Conservation (phyloP, 2,113 vertebrate genomes). For the Pseudopodoces humilis region DNA sequence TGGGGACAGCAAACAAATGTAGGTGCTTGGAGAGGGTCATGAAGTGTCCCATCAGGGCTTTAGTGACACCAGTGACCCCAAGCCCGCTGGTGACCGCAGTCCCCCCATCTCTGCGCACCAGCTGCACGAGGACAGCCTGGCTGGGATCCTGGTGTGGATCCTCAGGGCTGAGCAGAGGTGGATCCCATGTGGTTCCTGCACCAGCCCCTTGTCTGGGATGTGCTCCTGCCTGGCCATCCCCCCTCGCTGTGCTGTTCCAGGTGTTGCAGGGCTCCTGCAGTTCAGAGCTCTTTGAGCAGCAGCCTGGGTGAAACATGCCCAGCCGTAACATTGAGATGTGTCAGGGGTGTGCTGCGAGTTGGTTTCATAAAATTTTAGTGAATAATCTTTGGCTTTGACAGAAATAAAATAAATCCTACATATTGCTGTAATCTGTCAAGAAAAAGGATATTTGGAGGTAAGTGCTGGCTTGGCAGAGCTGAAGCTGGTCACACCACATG, state of each 20-base stretch:
- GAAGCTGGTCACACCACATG: not conserved
- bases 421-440: not conserved
- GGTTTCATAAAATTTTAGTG: not conserved
- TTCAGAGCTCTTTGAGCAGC: not conserved
- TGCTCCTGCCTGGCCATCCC: not conserved
- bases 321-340: fast-evolving
- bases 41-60: not conserved
- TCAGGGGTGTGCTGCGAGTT: fast-evolving
- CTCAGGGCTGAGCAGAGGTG: not conserved
- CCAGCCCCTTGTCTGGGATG: too few relatives aligned
- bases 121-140: not conserved
- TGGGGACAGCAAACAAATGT: not conserved
- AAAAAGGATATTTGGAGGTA: not conserved
- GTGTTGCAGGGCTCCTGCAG: not conserved
- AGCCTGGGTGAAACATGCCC: not conserved
- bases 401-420: not conserved
- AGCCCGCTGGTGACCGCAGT: not conserved
- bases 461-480: not conserved
- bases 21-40: too few relatives aligned
- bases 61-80: not conserved
- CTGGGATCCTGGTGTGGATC: not conserved
- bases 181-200: not conserved
- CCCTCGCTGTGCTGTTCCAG: fast-evolving
- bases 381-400: slow-evolving; percentile 22
- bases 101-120: not conserved